phyloP scores from a whole-genome alignment of 2,888 invertebrate species.

The Congeria kusceri region DNA sequence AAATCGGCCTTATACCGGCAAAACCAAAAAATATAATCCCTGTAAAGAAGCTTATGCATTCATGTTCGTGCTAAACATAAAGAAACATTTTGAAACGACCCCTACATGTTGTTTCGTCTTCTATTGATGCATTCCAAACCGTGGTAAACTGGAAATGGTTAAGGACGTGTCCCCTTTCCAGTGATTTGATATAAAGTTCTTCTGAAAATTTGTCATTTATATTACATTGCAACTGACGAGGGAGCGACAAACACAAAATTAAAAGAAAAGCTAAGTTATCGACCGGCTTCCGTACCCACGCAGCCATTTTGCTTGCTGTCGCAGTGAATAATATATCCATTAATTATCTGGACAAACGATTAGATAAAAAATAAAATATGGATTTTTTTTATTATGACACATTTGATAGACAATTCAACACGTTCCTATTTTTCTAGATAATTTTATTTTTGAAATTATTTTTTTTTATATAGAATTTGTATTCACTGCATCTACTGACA shows the following conservation, averaged over 20 bases:
- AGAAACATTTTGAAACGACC: conserved; percentile 21
- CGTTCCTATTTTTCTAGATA: too few relatives aligned
- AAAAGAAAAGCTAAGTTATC: conserved; percentile 7
- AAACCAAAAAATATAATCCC: too few relatives aligned
- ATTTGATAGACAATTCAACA: too few relatives aligned
- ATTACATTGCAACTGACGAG: not conserved
- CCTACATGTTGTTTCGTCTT: conserved; percentile 73
- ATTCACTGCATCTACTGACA: too few relatives aligned
- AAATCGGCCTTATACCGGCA: too few relatives aligned
- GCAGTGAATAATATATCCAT: not conserved
- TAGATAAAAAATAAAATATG: too few relatives aligned
- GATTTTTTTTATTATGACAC: too few relatives aligned
- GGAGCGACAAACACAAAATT: not conserved
- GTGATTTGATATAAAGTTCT: conserved; percentile 94
- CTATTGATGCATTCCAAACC: conserved; percentile 88
- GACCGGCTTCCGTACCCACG: conserved; percentile 4
- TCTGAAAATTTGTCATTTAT: conserved; percentile 91
- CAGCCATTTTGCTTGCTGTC: conserved; percentile 14
- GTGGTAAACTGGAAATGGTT: conserved; percentile 97
- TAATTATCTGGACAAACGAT: too few relatives aligned
- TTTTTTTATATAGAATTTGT: too few relatives aligned
- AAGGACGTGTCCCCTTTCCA: conserved; percentile 93
- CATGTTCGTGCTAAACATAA: too few relatives aligned
- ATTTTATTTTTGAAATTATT: too few relatives aligned
- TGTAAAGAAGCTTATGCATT: too few relatives aligned